Base-by-base conservation (phyloP, 2,113 vertebrate species). In the Strigops habroptila region DNA sequence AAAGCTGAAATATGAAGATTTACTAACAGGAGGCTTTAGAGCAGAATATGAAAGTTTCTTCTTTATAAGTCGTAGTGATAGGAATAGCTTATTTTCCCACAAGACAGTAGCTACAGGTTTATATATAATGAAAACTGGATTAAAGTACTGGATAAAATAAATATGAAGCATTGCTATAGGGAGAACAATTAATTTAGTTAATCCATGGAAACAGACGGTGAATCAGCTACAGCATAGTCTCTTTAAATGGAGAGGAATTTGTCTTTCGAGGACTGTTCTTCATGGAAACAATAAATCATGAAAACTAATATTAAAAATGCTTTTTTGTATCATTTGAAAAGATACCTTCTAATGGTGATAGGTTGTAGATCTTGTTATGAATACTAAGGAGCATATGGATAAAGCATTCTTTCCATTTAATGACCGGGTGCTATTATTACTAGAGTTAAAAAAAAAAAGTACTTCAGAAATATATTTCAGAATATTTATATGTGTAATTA, bases 121-220 rank as follows among this genome's bases (percentile, higher is more conserved):
- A 27, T 51, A 30, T 67, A 52, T 63, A 73, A 79, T 57, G 49
- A 76, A 82, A 95, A 51, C 27, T 41, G 57, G 67, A 96, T 62
- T 80, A 44, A 64, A 85, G 9, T 88, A 81, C 48, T 55, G 53
- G 28, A 73, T 43, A 73, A 92, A 96, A 95, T 71, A 91, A 43
- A 57, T 69, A 83, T 7, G 35, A 71, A 75, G 5, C 9, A n/a
- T 73, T 52, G 75, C 17, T 91, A 19, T 33, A 86, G 43, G 69
- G 33, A 94, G 68, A 93, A 84, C 4, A 2, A 86, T 78, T 92
- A 95, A 69, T 93, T 91, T 80, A 82, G 31, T 67, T 93, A 93
- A 83, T 43, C 46, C 8, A 28, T 63, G 28, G 14, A 86, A 88
- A 27, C 7, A 25, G n/a, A 65, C 57, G 43, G 23, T 86, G 53